Conservation (phyloP, 2,797 vertebrate species). For the Arnoldichthys spilopterus region DNA sequence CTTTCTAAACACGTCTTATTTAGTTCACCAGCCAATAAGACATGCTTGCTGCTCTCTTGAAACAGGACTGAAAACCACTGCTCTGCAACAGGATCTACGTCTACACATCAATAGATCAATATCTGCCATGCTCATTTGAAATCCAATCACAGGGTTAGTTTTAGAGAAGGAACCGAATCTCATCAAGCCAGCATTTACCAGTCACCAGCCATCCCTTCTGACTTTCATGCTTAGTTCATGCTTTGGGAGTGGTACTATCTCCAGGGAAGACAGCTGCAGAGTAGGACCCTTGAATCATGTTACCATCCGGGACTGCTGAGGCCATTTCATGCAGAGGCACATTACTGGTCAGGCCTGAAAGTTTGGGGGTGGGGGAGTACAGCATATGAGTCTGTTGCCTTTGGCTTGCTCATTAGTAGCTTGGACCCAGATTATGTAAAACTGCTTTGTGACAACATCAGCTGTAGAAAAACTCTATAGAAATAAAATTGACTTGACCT, state of each 20-base stretch:
- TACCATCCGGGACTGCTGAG: constrained; percentile 23
- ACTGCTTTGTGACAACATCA: too few relatives aligned
- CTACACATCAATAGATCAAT: constrained; percentile 3
- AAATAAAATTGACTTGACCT: too few relatives aligned
- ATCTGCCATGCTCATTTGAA: not conserved
- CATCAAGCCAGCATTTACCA: not conserved
- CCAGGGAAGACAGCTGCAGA: constrained; percentile 46
- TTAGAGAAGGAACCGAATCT: not conserved
- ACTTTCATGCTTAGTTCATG: constrained; percentile 15
- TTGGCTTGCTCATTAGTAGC: too few relatives aligned
- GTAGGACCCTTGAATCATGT: constrained; percentile 41
- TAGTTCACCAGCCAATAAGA: not conserved
- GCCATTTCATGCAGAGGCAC: constrained; percentile 5
- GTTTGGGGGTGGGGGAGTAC: constrained; percentile 14
- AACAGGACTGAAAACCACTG: not conserved
- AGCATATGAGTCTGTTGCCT: constrained; percentile 5
- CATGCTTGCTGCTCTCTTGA: too few relatives aligned
- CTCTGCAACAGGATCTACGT: not conserved
- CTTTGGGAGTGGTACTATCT: constrained; percentile 33
- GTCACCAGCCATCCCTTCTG: constrained; percentile 5
- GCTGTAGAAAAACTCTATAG: too few relatives aligned
- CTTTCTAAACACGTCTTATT: too few relatives aligned
- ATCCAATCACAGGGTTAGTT: not conserved
- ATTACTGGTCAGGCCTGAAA: constrained; percentile 29
- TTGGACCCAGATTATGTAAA: too few relatives aligned